Conservation (phyloP, 1,140 invertebrate species). For the Ditylenchus dipsaci region DNA sequence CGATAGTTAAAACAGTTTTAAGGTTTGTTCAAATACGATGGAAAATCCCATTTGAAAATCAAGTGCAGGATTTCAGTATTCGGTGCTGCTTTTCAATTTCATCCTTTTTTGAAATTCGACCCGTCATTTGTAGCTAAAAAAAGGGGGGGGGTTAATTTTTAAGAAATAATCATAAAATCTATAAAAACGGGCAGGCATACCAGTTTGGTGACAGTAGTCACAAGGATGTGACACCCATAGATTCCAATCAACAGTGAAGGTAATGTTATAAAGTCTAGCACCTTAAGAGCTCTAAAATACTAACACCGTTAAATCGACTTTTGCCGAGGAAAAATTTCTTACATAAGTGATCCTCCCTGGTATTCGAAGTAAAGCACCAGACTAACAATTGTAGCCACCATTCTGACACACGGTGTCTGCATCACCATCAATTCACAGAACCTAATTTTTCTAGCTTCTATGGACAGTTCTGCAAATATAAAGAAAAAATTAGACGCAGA, state of each 20-base stretch:
- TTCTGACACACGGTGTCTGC: slow-evolving; percentile 43
- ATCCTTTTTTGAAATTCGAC: too few relatives aligned
- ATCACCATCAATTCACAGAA: slow-evolving; percentile 52
- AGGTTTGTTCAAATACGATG: too few relatives aligned
- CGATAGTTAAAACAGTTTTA: too few relatives aligned
- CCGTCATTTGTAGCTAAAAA: too few relatives aligned
- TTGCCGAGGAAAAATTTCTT: slow-evolving; percentile 8
- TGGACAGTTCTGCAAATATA: slow-evolving; percentile 22
- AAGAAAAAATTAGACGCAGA: too few relatives aligned
- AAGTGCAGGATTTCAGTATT: too few relatives aligned
- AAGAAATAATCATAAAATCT: too few relatives aligned
- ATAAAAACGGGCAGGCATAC: background rate
- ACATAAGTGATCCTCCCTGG: slow-evolving; percentile 34
- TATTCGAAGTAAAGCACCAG: slow-evolving; percentile 54
- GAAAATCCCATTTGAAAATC: too few relatives aligned
- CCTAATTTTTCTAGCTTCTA: slow-evolving; percentile 46
- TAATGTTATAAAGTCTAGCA: slow-evolving; percentile 49
- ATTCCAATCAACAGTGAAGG: slow-evolving; percentile 51
- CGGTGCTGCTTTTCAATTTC: too few relatives aligned
- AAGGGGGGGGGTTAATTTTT: too few relatives aligned
- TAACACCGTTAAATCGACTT: background rate
- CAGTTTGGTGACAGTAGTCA: slow-evolving; percentile 51
- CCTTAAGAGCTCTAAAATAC: slow-evolving; percentile 43
- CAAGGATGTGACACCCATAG: slow-evolving; percentile 53
- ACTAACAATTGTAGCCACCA: slow-evolving; percentile 44